Base-by-base conservation (phyloP, 2,797 vertebrate genomes). In the Sebastolobus alascanus region DNA sequence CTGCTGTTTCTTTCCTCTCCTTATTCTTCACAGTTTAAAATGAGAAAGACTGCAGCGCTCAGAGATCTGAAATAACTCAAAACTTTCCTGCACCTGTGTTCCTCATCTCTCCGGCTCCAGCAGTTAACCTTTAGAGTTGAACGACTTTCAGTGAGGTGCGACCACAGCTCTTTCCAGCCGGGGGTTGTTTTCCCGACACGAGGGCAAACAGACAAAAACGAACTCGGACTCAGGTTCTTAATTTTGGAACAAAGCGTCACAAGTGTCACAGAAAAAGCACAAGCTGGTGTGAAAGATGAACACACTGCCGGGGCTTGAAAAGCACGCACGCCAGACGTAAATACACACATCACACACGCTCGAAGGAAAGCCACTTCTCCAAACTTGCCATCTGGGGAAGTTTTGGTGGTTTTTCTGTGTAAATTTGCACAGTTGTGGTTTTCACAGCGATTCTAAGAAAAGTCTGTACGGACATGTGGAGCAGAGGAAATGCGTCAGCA, bases 401-500 rank as follows among this genome's bases (percentile, higher is more conserved):
- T 90, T 87, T 65, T 78, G 76, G 88, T 87, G 87, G 79, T 80
- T 92, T 89, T 88, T 87, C 77, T 84, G 79, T 73, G 87, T 75
- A 92, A 86, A 93, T 91, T 90, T 92, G 78, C 87, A 89, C 81
- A 93, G 83, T 88, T 88, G 87, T 68, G 90, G 79, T 60, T 92
- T 65, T 78, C 66, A 55, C 75, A 78, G 72, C 25, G 69, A 35
- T 63, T 68, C 91, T 91, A 87, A 88, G 72, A 90, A 90, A 89
- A 87, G 80, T 80, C 69, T 58, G 68, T 50, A 63, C 0, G 16
- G 78, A 54, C 74, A 74, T 68, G 80, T 69, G 52, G 83, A 83
- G 79, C 14, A 54, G 74, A 69, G 85, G 87, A 92, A 91, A 75
- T 91, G 90, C 82, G 88, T 92, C 90, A 93, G 61, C 37, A 69